Evolutionary conservation across 2,888 invertebrate genomes (phyloP).

Genomic region (Xanthia icteritia): DNA sequence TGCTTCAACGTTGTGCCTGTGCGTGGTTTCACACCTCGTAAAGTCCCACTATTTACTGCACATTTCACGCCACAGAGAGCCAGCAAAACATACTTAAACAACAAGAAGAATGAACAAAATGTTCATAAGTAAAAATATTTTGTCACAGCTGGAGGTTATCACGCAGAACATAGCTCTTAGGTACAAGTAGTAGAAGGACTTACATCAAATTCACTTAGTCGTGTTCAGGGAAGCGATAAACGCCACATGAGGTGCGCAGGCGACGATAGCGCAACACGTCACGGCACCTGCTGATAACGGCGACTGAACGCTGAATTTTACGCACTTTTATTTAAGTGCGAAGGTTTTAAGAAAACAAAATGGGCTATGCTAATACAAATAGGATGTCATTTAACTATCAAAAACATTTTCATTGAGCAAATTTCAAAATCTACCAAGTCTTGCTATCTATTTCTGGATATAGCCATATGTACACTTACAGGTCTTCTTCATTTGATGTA

Average conservation of each 20-base stretch:
- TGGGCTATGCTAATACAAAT: neutral
- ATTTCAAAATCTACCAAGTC: neutral
- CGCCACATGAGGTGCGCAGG: conserved; percentile 56
- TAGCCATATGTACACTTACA: neutral
- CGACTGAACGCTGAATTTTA: conserved; percentile 57
- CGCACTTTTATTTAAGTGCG: conserved; percentile 52
- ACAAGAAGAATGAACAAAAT: conserved; percentile 26
- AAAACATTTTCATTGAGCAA: neutral
- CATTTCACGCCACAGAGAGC: conserved; percentile 42
- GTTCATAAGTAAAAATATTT: conserved; percentile 36
- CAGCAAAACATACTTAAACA: conserved; percentile 31
- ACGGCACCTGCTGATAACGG: conserved; percentile 66
- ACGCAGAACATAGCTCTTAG: conserved; percentile 25
- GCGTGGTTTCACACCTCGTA: conserved; percentile 43
- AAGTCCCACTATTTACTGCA: conserved; percentile 37
- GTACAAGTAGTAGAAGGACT: conserved; percentile 31
- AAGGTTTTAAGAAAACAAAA: conserved; percentile 29
- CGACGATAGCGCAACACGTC: conserved; percentile 66
- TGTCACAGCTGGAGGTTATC: conserved; percentile 50
- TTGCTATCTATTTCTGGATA: neutral
- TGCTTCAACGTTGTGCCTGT: conserved; percentile 6
- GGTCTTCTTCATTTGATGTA: neutral
- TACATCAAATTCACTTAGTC: conserved; percentile 57
- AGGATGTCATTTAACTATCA: neutral
- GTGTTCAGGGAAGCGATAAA: conserved; percentile 63